These are phyloP conservation scores for Phainopepla nitens DNA, from an alignment of 2,113 vertebrate genomes.

Conservation along the genomic window DNA sequence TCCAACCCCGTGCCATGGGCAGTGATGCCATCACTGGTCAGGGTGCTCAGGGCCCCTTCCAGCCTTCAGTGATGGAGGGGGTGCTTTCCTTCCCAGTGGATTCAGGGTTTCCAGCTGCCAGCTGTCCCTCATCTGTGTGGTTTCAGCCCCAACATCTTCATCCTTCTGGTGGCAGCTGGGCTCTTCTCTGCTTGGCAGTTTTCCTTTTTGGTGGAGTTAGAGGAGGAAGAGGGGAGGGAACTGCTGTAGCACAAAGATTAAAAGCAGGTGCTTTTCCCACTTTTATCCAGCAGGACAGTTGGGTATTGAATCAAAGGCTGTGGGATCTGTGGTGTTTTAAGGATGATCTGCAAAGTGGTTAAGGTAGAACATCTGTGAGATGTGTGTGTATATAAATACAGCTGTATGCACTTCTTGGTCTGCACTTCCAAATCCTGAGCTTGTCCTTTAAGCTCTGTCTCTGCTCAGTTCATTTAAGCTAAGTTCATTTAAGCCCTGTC, in stretches of 20 bases:
- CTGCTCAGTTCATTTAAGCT: neutral
- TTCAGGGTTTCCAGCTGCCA: neutral
- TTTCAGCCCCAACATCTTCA: neutral
- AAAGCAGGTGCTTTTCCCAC: neutral
- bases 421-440: neutral
- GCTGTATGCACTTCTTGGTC: neutral
- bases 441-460: neutral
- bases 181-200: neutral
- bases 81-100: neutral
- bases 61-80: neutral
- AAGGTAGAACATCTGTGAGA: neutral
- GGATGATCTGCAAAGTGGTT: neutral
- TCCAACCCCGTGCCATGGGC: neutral
- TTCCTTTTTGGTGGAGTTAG: neutral
- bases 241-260: neutral
- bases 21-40: neutral
- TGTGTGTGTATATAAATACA: neutral
- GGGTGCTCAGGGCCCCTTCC: neutral
- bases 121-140: neutral
- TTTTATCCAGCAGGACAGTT: neutral
- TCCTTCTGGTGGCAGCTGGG: neutral
- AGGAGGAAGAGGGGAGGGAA: neutral
- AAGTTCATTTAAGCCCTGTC: neutral
- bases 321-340: neutral
- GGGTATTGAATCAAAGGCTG: neutral